Evolutionary conservation across 2,888 invertebrate species (phyloP), one percentile per base, ranked within the genome.

Genomic region (Podotricha telesiphe): DNA sequence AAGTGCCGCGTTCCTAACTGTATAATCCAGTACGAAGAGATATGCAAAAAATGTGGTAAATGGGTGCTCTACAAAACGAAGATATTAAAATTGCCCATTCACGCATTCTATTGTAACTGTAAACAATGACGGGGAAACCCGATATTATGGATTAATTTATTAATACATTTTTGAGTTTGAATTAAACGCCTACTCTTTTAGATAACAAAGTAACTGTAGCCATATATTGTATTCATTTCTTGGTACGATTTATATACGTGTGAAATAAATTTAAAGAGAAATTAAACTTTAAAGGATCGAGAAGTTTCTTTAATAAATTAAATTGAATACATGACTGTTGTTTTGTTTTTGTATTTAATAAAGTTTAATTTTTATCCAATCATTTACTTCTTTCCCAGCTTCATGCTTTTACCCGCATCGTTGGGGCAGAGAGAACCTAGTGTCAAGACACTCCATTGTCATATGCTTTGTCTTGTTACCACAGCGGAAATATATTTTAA

Each of bases 31-130:
- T 65, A 58, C 10, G 34, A 45, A 22, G 61, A 22, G 34, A 17
- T 40, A 28, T 50, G 34, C 40, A 66, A 62, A 66, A 71, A 59
- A 68, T 63, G 62, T 62, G 48, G n/a, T 64, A 40, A 56, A 28
- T 48, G 59, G 47, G 59, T 66, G 67, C 50, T 63, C 66, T 22
- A 51, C 62, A 66, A 47, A 63, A 40, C 17, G 13, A 58, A 51
- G 13, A 58, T 42, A 22, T 48, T 61, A 74, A 76, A 77, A 78
- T 78, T 75, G 75, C 72, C 74, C 73, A 78, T 81, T 80, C 76
- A 78, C 78, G 67, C 74, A 51, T 63, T 58, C 66, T 77, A 72
- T 78, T 78, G 76, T 77, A 63, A 73, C 71, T 77, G 75, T 73
- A 71, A 72, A 67, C 74, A 78, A 72, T 76, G 72, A 71, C 61